Conservation (phyloP, 2,888 invertebrate species). For the Folsomia manolachei region DNA sequence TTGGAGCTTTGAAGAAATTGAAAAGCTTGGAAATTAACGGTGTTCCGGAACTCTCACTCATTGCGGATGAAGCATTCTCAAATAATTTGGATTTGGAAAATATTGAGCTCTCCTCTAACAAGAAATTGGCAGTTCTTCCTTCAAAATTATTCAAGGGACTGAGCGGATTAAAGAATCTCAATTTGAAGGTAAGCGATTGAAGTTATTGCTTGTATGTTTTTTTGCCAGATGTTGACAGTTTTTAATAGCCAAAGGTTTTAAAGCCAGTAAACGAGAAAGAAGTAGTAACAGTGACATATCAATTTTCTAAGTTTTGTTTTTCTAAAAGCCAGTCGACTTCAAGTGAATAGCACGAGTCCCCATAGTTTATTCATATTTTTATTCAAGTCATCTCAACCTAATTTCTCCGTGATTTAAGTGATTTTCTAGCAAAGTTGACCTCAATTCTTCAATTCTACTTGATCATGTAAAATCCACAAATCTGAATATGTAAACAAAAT, state of each 20-base stretch:
- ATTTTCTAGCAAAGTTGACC: too few relatives aligned
- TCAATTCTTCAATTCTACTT: too few relatives aligned
- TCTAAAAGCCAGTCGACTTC: too few relatives aligned
- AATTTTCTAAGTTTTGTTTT: too few relatives aligned
- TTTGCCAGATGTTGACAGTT: not conserved
- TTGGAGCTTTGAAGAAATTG: conserved; percentile 71
- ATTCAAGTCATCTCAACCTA: too few relatives aligned
- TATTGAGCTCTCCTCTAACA: conserved; percentile 72
- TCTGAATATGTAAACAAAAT: not conserved
- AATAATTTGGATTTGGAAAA: conserved; percentile 78
- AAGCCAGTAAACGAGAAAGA: too few relatives aligned
- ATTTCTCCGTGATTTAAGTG: too few relatives aligned
- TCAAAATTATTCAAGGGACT: conserved; percentile 74
- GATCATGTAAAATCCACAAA: not conserved
- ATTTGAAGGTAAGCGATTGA: conserved; percentile 57
- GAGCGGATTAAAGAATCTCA: conserved; percentile 73
- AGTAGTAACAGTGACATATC: too few relatives aligned
- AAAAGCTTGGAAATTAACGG: conserved; percentile 73
- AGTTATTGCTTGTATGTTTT: not conserved
- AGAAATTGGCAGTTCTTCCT: conserved; percentile 68
- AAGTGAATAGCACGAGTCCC: too few relatives aligned
- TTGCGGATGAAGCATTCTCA: conserved; percentile 74
- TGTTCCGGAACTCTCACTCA: conserved; percentile 67
- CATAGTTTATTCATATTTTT: too few relatives aligned
- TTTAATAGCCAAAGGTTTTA: too few relatives aligned